Evolutionary conservation across 2,113 vertebrate genomes (phyloP).

Genomic region (Tragelaphus strepsiceros): DNA sequence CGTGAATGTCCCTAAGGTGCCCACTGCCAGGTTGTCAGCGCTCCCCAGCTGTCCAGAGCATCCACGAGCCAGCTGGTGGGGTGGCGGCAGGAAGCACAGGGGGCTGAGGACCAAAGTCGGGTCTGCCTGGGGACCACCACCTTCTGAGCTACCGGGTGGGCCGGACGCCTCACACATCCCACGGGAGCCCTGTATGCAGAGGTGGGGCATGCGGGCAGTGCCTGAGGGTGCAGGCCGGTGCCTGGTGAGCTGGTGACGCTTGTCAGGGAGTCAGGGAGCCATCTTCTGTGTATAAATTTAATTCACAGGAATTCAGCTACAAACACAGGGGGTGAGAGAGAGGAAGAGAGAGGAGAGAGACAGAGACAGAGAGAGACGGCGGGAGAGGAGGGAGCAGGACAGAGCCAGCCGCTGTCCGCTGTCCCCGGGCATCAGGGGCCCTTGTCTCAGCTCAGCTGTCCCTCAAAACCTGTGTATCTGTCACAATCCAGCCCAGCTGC

Average conservation of each 20-base stretch:
- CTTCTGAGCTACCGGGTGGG: accelerated
- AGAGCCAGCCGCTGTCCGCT: background rate
- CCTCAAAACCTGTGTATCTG: background rate
- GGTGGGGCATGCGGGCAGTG: accelerated
- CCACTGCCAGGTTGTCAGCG: background rate
- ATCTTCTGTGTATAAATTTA: accelerated
- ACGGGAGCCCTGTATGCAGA: background rate
- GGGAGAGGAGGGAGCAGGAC: background rate
- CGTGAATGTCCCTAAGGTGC: background rate
- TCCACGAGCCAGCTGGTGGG: accelerated
- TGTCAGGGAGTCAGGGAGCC: background rate
- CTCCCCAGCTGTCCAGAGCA: background rate
- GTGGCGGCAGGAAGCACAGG: background rate
- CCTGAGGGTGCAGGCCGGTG: background rate
- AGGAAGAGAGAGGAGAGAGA: background rate
- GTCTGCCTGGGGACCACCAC: accelerated
- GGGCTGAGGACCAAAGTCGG: background rate
- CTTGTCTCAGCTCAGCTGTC: background rate
- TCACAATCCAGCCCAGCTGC: background rate
- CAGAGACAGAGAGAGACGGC: background rate
- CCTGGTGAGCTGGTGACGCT: accelerated
- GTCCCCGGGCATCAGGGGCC: accelerated
- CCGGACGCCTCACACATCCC: accelerated
- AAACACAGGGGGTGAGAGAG: background rate
- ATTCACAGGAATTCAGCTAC: background rate